These are phyloP conservation scores for Limnephilus rhombicus DNA, from an alignment of 2,888 invertebrate species.

Conservation along the genomic window DNA sequence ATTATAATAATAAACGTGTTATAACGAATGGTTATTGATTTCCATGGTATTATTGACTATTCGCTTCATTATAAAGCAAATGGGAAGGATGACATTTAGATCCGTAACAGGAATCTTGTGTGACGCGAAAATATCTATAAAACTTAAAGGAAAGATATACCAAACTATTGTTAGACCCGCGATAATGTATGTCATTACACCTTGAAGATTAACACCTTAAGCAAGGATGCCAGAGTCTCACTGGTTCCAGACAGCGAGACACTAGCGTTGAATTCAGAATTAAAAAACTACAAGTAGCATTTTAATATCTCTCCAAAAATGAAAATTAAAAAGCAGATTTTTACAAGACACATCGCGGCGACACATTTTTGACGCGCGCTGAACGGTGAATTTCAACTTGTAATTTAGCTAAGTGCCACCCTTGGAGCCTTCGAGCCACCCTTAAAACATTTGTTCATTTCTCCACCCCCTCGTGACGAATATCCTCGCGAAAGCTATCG, in stretches of 20 bases:
- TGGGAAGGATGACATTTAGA: no score
- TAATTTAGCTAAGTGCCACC: conserved; percentile 41
- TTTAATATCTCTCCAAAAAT: not conserved
- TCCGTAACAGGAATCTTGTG: no score
- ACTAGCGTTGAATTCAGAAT: not conserved
- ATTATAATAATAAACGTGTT: no score
- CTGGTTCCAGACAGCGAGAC: not conserved
- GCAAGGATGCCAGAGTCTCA: not conserved
- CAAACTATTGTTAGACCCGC: no score
- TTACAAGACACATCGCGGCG: conserved; percentile 34
- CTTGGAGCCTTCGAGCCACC: not conserved
- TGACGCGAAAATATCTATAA: no score
- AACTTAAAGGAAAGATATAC: no score
- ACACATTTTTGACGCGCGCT: conserved; percentile 38
- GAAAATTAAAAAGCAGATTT: not conserved
- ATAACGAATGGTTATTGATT: no score
- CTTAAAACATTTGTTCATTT: not conserved
- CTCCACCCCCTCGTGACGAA: not conserved
- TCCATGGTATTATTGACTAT: no score
- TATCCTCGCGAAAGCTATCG: not conserved
- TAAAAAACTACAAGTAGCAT: not conserved
- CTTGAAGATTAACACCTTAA: no score
- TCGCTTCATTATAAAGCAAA: no score
- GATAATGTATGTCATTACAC: no score
- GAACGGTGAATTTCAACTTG: conserved; percentile 36